Evolutionary conservation across 2,797 vertebrate genomes (phyloP).

Genomic region (Ceyx erithaca): DNA sequence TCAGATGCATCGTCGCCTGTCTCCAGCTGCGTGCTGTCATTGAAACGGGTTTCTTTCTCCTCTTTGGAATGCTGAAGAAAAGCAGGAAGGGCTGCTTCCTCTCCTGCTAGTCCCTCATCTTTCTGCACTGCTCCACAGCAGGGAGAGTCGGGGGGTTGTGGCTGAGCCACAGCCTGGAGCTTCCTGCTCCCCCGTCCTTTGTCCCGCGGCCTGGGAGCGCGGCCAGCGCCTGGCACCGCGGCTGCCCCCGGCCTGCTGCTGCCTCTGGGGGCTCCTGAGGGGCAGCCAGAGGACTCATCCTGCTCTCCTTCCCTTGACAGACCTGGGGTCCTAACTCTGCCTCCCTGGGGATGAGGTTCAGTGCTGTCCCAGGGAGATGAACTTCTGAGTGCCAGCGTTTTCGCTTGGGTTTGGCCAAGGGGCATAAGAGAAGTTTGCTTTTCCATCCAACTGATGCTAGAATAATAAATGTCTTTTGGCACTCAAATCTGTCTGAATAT

Average conservation of each 20-base stretch:
- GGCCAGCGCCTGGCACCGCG: background rate
- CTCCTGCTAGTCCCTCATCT: background rate
- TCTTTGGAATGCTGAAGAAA: background rate
- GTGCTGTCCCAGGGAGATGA: background rate
- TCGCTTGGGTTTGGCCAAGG: background rate
- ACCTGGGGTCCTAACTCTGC: background rate
- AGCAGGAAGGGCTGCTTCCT: conserved; percentile 52
- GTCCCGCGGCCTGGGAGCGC: background rate
- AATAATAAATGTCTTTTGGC: background rate
- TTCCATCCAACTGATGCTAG: background rate
- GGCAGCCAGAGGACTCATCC: conserved; percentile 3
- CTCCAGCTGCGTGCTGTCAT: background rate
- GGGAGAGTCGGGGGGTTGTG: background rate
- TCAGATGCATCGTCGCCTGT: background rate
- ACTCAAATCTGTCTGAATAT: background rate
- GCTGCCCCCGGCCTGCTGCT: background rate
- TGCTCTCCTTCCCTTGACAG: background rate
- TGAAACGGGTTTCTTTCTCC: background rate
- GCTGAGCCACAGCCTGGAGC: background rate
- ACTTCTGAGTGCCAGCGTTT: background rate
- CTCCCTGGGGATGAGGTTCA: background rate
- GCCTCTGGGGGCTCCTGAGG: no score
- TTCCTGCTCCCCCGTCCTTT: conserved; percentile 38
- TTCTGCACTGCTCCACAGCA: background rate
- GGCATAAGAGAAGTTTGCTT: background rate